phyloP scores from a whole-genome alignment of 2,113 vertebrate genomes.

The Zosterops pallidus region DNA sequence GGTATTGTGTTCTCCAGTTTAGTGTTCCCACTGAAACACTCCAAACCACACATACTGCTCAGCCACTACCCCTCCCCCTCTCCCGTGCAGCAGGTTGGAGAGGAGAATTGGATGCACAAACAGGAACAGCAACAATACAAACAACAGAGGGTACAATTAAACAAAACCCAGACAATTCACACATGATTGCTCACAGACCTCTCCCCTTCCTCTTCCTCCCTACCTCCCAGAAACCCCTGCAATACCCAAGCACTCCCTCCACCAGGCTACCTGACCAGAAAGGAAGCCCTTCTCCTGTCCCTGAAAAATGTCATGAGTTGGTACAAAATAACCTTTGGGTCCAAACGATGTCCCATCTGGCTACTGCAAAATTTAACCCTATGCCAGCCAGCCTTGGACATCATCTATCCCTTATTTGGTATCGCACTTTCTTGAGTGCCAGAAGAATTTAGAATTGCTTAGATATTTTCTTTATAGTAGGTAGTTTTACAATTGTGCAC shows the following conservation, averaged over 20 bases:
- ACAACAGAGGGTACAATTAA: not conserved
- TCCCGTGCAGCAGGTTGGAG: accelerated
- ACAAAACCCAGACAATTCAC: not conserved
- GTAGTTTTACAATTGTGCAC: not conserved
- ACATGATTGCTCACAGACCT: not conserved
- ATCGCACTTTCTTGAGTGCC: not conserved
- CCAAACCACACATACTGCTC: not conserved
- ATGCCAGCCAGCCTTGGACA: not conserved
- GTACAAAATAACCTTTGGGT: not conserved
- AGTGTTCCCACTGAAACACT: not conserved
- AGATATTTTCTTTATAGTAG: not conserved
- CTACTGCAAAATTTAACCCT: not conserved
- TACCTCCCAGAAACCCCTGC: not conserved
- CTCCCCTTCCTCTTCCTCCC: not conserved
- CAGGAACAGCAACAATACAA: not conserved
- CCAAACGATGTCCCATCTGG: not conserved
- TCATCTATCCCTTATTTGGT: not conserved
- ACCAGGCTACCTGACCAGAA: no score
- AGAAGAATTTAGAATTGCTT: not conserved
- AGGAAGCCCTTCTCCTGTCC: not conserved
- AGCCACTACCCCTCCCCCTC: not conserved
- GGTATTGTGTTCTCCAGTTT: not conserved
- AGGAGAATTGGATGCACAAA: not conserved
- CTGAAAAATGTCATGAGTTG: not conserved
- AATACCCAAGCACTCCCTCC: accelerated